Conservation (phyloP, 2,888 invertebrate species). For the Caenorhabditis sp. region DNA sequence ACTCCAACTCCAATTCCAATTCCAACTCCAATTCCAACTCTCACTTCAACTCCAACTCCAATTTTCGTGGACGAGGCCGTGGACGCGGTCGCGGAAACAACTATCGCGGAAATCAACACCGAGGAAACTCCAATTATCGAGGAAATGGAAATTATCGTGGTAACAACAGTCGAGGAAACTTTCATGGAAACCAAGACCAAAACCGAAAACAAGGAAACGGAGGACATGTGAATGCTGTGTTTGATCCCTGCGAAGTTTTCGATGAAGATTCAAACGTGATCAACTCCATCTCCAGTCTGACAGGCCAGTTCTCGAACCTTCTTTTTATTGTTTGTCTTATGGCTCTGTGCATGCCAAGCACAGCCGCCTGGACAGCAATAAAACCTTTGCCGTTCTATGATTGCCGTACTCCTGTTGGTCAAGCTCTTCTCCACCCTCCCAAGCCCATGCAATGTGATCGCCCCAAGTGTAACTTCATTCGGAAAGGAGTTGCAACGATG, state of each 20-base stretch:
- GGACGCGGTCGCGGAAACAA: neutral
- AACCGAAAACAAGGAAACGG: neutral
- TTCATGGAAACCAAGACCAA: neutral
- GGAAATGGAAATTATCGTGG: neutral
- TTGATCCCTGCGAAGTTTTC: neutral
- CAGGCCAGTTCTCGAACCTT: neutral
- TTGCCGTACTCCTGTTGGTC: neutral
- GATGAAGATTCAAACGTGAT: neutral
- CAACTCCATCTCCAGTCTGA: neutral
- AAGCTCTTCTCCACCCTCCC: constrained; percentile 12
- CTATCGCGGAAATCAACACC: neutral
- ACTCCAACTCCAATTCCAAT: too few species aligned
- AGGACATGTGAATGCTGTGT: constrained; percentile 7
- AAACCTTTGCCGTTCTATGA: constrained; percentile 1
- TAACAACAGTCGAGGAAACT: neutral
- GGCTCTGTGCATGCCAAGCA: neutral
- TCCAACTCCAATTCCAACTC: neutral
- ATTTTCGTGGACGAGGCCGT: neutral
- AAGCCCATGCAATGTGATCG: neutral
- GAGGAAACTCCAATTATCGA: neutral
- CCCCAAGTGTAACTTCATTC: neutral
- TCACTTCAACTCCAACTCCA: neutral
- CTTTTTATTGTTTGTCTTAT: neutral
- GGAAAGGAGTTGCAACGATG: neutral
- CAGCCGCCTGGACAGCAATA: neutral